Base-by-base conservation (phyloP, 2,888 invertebrate species). In the Sabellastarte sp. region DNA sequence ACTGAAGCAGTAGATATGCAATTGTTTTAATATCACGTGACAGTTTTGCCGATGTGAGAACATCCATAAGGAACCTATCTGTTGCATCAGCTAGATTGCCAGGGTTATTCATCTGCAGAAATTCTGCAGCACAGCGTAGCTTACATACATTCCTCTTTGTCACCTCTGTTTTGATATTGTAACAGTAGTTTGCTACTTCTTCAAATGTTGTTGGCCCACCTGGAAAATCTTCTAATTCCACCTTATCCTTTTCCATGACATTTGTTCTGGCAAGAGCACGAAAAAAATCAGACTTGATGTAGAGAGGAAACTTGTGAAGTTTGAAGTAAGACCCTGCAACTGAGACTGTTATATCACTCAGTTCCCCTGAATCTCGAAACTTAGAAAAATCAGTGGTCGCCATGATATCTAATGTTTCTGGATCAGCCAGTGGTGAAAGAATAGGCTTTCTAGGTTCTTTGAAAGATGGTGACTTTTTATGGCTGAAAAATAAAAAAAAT, bases 301-400 rank as follows among this genome's bases (percentile, higher is more conserved):
- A 82, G 28, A 83, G 74, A 2, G 83, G 83, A 65, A 83, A 83
- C 66, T 78, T 80, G 70, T 83, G 83, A 5, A 83, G 76, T 60
- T 76, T 74, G 64, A 78, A 79, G 59, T 80, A 77, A 2, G 70
- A 67, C 31, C 71, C 77, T 32, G 76, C 77, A 1, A 82, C 77
- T 0, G 70, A 65, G 1, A 83, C 79, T 3, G 74, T 74, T n/a
- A 83, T 76, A 64, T 83, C 83, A 2, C 82, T 82, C 32, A 83
- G 73, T 61, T 83, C 83, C 3, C 82, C 83, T 3, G 67, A 63
- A 33, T 64, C 59, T 4, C 69, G 63, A 50, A 69, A 70, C 29
- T 64, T 61, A 3, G 63, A 58, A 50, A 70, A 70, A 51, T 70
- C 70, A 68, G 69, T 70, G 29, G 28, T 60, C 29, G 30, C 53